A percentile compares a stretch with the other conserved stretches of the same genome.
Conservation (phyloP, 2,888 invertebrate genomes). For the Campoletis raptor region DNA sequence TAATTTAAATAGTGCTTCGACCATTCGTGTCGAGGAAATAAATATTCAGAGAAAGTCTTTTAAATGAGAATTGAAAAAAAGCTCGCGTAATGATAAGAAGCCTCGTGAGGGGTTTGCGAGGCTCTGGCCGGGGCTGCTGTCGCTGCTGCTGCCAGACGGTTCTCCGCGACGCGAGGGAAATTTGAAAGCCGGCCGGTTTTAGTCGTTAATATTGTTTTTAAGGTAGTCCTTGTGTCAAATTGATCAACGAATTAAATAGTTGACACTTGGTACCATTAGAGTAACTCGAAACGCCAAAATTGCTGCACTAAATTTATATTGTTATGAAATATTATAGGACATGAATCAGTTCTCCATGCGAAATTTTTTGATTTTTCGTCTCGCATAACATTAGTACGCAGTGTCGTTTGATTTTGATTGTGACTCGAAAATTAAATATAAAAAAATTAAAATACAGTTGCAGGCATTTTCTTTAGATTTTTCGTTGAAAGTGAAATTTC, state of each 20-base stretch:
- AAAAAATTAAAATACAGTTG: background rate
- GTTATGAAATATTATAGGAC: background rate
- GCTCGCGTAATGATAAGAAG: conserved; percentile 53
- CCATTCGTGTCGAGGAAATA: background rate
- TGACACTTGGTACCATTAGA: background rate
- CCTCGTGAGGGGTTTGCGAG: conserved; percentile 58
- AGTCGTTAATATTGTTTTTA: conserved; percentile 11
- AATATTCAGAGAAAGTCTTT: conserved; percentile 5
- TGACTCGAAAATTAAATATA: background rate
- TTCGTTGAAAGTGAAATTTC: background rate
- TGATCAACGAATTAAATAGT: background rate
- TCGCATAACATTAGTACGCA: background rate
- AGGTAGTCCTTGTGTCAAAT: conserved; percentile 31
- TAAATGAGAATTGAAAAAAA: conserved; percentile 6
- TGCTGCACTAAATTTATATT: background rate
- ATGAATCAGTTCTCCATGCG: background rate
- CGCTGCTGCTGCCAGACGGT: conserved; percentile 60
- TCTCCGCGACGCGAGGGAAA: conserved; percentile 65
- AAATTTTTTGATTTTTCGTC: background rate
- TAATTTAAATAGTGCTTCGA: conserved; percentile 12
- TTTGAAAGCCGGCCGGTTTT: conserved; percentile 68
- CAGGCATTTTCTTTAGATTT: background rate
- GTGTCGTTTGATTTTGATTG: background rate
- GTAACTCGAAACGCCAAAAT: background rate
- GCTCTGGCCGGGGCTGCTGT: conserved; percentile 57